phyloP scores from a whole-genome alignment of 2,888 invertebrate species.

The Oscheius onirici region DNA sequence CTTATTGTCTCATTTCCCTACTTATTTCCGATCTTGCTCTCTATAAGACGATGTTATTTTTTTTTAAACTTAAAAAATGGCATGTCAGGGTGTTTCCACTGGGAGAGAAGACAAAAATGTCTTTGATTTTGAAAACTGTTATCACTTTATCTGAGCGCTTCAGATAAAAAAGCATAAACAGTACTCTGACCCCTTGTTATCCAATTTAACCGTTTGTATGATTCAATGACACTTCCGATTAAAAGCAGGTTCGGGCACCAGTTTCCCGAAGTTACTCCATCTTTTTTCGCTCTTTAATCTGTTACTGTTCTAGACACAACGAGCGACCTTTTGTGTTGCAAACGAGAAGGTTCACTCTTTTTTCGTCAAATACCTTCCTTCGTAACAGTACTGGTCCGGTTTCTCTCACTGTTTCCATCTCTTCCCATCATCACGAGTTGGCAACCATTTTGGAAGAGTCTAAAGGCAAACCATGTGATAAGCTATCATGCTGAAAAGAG shows the following conservation, averaged over 20 bases:
- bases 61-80: too few species aligned
- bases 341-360: constrained; percentile 21
- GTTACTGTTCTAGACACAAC: constrained; percentile 10
- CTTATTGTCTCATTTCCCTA: too few species aligned
- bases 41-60: too few species aligned
- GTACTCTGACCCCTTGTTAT: too few species aligned
- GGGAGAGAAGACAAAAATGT: too few species aligned
- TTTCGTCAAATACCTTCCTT: constrained; percentile 7
- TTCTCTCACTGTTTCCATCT: neutral
- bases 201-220: too few species aligned
- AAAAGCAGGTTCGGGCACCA: neutral
- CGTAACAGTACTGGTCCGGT: constrained; percentile 27
- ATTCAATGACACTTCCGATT: neutral
- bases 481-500: neutral
- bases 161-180: too few species aligned
- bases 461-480: neutral
- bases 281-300: constrained; percentile 2
- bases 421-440: constrained; percentile 9
- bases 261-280: too few species aligned
- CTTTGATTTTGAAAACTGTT: too few species aligned
- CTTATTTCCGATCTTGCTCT: too few species aligned
- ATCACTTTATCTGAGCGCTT: neutral
- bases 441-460: neutral
- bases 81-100: too few species aligned
- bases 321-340: constrained; percentile 5